These are phyloP conservation scores for Aptenodytes patagonicus DNA, from an alignment of 2,113 vertebrate species.

Conservation along the genomic window DNA sequence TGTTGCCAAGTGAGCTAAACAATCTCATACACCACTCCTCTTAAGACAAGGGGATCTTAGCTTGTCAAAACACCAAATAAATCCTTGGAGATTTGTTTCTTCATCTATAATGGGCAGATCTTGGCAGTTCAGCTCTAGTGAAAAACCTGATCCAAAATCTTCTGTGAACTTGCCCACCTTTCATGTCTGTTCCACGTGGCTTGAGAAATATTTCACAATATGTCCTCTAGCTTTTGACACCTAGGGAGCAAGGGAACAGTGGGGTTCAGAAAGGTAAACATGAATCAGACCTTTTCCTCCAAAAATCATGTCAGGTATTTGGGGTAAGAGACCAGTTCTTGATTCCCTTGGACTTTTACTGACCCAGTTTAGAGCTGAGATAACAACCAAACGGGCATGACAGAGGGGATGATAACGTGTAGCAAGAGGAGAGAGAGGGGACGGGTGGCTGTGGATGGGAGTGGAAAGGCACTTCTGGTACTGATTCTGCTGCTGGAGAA, in stretches of 20 bases:
- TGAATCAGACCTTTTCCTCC: background rate
- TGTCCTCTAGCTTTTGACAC: background rate
- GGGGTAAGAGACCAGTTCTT: background rate
- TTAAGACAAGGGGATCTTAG: background rate
- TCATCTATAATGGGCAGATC: background rate
- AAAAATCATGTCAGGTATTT: background rate
- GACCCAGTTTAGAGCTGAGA: background rate
- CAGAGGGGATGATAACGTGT: background rate
- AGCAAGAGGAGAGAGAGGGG: background rate
- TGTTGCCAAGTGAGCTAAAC: background rate
- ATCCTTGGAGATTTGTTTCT: background rate
- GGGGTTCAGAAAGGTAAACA: background rate
- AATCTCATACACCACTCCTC: background rate
- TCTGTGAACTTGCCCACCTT: background rate
- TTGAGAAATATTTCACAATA: background rate
- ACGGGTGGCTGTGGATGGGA: background rate
- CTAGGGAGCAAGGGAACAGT: background rate
- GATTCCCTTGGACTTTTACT: background rate
- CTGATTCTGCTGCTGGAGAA: background rate
- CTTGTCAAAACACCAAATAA: background rate
- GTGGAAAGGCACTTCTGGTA: background rate
- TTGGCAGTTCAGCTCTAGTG: background rate
- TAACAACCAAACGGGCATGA: background rate
- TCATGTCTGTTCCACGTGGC: background rate
- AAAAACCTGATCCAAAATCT: background rate